These are phyloP conservation scores for Cerastis leucographa DNA, from an alignment of 2,888 invertebrate species.

Conservation along the genomic window DNA sequence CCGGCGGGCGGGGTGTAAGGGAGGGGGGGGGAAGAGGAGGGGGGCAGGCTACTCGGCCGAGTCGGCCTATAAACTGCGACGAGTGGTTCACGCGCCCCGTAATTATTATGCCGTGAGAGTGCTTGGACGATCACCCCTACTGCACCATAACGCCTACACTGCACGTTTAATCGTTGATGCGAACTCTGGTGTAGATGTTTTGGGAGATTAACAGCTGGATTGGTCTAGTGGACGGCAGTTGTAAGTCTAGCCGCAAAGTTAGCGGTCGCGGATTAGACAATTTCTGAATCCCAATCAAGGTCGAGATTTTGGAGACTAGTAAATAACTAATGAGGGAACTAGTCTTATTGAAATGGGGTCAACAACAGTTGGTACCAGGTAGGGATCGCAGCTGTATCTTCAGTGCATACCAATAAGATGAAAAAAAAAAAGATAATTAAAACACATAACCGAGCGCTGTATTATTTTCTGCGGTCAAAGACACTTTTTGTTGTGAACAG, in stretches of 20 bases:
- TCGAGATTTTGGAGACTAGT: background rate
- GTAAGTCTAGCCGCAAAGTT: background rate
- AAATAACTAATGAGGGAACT: background rate
- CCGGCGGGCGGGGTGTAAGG: slow-evolving; percentile 77
- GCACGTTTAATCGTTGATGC: slow-evolving; percentile 77
- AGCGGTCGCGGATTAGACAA: background rate
- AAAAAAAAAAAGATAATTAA: slow-evolving; percentile 45
- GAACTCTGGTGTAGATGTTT: slow-evolving; percentile 16
- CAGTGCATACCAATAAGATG: slow-evolving; percentile 23
- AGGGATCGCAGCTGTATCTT: slow-evolving; percentile 11
- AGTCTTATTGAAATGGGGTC: too few species aligned
- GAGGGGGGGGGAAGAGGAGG: slow-evolving; percentile 68
- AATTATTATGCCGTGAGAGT: slow-evolving; percentile 86
- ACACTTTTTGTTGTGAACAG: slow-evolving; percentile 51
- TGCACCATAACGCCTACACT: slow-evolving; percentile 76
- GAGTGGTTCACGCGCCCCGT: slow-evolving; percentile 76
- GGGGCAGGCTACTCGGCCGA: slow-evolving; percentile 70
- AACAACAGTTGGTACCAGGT: background rate
- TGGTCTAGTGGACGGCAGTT: background rate
- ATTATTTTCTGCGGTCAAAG: slow-evolving; percentile 56
- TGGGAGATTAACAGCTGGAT: background rate
- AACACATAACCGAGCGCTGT: slow-evolving; percentile 29
- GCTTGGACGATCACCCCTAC: slow-evolving; percentile 85
- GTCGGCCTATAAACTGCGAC: slow-evolving; percentile 85
- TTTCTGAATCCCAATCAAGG: background rate